Base-by-base conservation (phyloP, 2,888 invertebrate species). In the Anoplius nigerrimus region DNA sequence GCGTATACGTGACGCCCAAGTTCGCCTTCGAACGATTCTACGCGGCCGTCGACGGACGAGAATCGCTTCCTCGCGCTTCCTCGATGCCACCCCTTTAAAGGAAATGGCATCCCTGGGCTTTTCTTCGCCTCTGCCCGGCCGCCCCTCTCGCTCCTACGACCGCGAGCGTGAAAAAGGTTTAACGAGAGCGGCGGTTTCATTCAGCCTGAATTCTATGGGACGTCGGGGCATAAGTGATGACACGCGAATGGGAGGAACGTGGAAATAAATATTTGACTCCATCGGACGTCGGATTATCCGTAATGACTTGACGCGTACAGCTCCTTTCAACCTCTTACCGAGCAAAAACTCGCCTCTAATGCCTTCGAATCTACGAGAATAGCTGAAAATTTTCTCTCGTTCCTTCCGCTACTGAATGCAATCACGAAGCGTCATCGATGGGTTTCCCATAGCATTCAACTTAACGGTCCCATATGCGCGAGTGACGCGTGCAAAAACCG, bases 111-210 rank as follows among this genome's bases (percentile, higher is more conserved):
- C 13, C 27, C 45, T 46, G 58, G 18, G 20, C 24, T 59, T 18
- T 53, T 51, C 45, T 15, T 27, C 45, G 43, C 22, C 57, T 18
- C 43, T 43, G n/a, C 24, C 20, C 48, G 16, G 3, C 48, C n/a
- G 11, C 48, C 6, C n/a, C n/a, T n/a, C n/a, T n/a, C n/a, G n/a
- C n/a, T 48, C 48, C 11, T 18, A 22, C n/a, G n/a, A n/a, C 13
- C 27, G 21, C 21, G 27, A 58, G 18, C 34, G n/a, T 21, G 48
- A 69, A 62, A 67, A 54, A 54, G 59, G 18, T 22, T 62, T 72
- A 71, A 74, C 64, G 64, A 71, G 67, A 56, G 53, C 53, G 51
- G 60, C 65, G 62, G 64, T 75, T 75, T 71, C 72, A 71, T 77
- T 77, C 52, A 56, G 21, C 24, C 34, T 45, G 46, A 58, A 46